These are phyloP conservation scores for Nematolebias whitei DNA, from an alignment of 2,113 vertebrate genomes.

Conservation along the genomic window DNA sequence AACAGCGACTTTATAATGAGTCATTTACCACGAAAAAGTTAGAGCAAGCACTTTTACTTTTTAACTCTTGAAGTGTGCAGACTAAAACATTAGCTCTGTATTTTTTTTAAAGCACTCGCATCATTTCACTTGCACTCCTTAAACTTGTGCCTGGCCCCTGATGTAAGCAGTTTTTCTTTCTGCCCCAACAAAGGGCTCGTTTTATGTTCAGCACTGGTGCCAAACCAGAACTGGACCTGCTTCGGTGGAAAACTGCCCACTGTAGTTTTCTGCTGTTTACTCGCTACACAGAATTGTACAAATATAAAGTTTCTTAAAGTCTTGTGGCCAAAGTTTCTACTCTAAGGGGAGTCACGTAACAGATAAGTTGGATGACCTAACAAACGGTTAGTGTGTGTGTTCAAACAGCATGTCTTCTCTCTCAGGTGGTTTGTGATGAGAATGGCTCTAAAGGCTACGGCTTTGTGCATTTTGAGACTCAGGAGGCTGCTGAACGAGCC, in stretches of 20 bases:
- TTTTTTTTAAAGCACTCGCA: too few relatives aligned
- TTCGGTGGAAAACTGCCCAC: not conserved
- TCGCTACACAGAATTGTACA: not conserved
- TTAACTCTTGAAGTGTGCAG: not conserved
- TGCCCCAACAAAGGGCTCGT: not conserved
- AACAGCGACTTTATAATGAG: too few relatives aligned
- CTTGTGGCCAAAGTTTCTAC: too few relatives aligned
- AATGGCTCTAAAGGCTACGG: conserved; percentile 99
- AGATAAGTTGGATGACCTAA: not conserved
- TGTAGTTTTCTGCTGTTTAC: conserved; percentile 11
- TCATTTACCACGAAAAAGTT: too few relatives aligned
- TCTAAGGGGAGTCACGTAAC: too few relatives aligned
- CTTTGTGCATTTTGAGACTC: conserved; percentile 99
- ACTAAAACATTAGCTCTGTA: not conserved
- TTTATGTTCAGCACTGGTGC: not conserved
- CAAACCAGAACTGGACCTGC: not conserved
- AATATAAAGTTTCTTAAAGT: too few relatives aligned
- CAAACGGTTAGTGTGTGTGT: conserved; percentile 2
- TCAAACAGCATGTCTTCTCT: conserved; percentile 51
- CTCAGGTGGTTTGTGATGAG: conserved; percentile 97
- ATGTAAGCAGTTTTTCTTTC: not conserved
- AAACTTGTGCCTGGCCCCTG: not conserved
- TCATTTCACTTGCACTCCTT: not conserved
- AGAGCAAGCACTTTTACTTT: too few relatives aligned
- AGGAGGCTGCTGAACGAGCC: conserved; percentile 96